Base-by-base conservation (phyloP, 1,140 invertebrate genomes). In the Scaptomyza graminum region DNA sequence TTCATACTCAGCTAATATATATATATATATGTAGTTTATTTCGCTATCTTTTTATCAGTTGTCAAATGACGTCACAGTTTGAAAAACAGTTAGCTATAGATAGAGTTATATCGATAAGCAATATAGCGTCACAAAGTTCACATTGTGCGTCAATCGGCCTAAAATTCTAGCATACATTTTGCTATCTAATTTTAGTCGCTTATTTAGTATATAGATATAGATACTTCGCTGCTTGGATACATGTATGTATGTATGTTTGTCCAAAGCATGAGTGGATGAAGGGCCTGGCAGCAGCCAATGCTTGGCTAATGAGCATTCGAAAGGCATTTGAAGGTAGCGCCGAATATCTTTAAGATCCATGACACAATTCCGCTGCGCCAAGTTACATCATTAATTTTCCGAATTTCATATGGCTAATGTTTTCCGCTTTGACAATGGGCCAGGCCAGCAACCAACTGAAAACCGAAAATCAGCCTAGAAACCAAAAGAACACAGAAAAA, bases 331-430 rank as follows among this genome's bases (percentile, higher is more conserved):
- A 39, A 68, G 57, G 57, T 49, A 57, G 49, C 34, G 63, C 37
- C 12, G 63, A 59, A 64, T 56, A 56, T 69, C 61, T 74, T 50
- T 49, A 68, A 71, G 68, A 87, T 85, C 82, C 82, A 71, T 85
- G 82, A 85, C 82, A 85, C 74, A 85, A 70, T 88, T 85, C 74
- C 66, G 80, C 37, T 63, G 71, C 70, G 64, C 73, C 67, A 72
- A 81, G 79, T 87, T 88, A 81, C 83, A 87, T 88, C 83, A 87
- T 87, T 88, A 87, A 87, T 87, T 87, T 80, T 84, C 65, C 65
- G 64, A 79, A 54, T 62, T 83, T 79, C 71, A 74, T 70, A 69
- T 74, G 57, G 54, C 65, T 74, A 75, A 74, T 75, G 71, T 66
- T 72, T 72, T 71, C 8, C 31, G 7, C 31, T 76, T 68, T 83